phyloP scores from a whole-genome alignment of 2,888 invertebrate species.

The Yponomeuta cagnagella region DNA sequence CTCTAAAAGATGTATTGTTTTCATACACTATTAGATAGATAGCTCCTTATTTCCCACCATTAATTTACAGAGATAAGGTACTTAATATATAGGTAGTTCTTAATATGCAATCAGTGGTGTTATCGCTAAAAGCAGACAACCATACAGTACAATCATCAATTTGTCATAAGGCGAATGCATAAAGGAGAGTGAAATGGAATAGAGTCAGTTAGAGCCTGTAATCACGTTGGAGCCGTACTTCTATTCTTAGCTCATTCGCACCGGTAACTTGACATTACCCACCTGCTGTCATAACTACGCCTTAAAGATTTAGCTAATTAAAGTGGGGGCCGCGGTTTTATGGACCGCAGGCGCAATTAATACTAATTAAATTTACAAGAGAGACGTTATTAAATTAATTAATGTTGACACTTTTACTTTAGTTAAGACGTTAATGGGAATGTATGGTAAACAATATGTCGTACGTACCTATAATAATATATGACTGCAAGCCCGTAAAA shows the following conservation, averaged over 20 bases:
- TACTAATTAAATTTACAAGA: not conserved
- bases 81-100: too few relatives aligned
- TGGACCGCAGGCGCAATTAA: not conserved
- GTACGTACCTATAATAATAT: too few relatives aligned
- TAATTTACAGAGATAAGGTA: too few relatives aligned
- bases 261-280: not conserved
- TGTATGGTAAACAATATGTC: not conserved
- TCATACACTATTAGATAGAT: too few relatives aligned
- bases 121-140: too few relatives aligned
- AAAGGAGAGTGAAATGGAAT: too few relatives aligned
- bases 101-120: too few relatives aligned
- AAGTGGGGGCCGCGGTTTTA: not conserved
- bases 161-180: too few relatives aligned
- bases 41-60: too few relatives aligned
- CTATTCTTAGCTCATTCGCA: not conserved
- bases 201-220: too few relatives aligned
- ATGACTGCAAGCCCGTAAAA: not conserved
- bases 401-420: not conserved
- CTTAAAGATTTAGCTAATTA: not conserved
- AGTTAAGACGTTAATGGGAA: not conserved
- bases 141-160: too few relatives aligned
- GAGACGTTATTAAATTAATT: not conserved
- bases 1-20: too few relatives aligned
- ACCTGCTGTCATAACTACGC: slow-evolving; percentile 2
- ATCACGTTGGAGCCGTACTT: not conserved